Evolutionary conservation across 2,797 vertebrate species (phyloP), one percentile per base, ranked within the genome.

Genomic region (Phrynocephalus forsythii): DNA sequence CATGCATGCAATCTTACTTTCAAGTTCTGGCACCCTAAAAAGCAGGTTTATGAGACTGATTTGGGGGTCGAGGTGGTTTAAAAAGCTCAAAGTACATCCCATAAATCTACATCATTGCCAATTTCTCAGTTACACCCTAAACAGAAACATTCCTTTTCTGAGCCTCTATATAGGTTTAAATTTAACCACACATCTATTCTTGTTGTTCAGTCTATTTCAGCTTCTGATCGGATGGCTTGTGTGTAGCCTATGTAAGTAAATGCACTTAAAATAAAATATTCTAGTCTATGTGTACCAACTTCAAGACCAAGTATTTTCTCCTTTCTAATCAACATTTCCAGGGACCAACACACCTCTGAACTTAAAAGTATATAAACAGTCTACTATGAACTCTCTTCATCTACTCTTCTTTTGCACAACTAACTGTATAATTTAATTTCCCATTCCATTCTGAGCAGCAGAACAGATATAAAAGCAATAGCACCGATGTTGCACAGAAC

Each of bases 1-100:
- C 48, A 78, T 78, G 79, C 86, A 73, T 60, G 72, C 87, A 82
- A 89, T 91, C 69, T 89, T 44, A 0, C 33, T 88, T 91, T 75
- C 68, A 71, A 22, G 24, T 78, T 84, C 85, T 90, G 78, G 67
- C 71, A 84, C 11, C 15, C 44, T 3, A 90, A n/a, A 56, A 6
- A 78, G 50, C 2, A 60, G 33, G 50, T 72, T 92, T 88, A 91
- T 44, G 15, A n/a, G 30, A 30, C 89, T 91, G 63, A 71, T 88
- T 85, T 77, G 82, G 89, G 85, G 79, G 85, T 33, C 33, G 33
- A 33, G 33, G 33, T 33, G 33, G 33, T 33, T 33, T 33, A 83
- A 85, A 84, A 79, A 81, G 60, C 72, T 81, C 33, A 68, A 80
- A 90, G 79, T 83, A 86, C 30, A 81, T 20, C 11, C 18, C 1